Evolutionary conservation across 1,140 invertebrate species (phyloP).

Genomic region (Venustaconcha ellipsiformis): DNA sequence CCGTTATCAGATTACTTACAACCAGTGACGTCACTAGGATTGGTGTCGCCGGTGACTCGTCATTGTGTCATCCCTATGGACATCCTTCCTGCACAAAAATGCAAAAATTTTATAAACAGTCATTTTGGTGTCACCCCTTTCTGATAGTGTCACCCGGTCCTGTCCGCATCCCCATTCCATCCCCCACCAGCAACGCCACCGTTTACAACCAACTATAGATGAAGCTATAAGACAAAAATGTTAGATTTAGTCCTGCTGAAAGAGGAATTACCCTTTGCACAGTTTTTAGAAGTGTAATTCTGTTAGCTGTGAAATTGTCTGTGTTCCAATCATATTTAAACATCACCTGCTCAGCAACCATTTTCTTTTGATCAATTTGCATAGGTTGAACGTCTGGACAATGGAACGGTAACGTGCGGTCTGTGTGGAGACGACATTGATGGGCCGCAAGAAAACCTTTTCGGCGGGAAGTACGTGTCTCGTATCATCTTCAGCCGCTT

Average conservation of each 20-base stretch:
- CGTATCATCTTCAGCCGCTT: constrained; percentile 18
- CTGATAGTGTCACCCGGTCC: no score
- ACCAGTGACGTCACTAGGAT: no score
- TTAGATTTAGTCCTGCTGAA: neutral
- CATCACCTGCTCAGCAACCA: neutral
- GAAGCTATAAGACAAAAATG: neutral
- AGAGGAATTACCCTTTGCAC: neutral
- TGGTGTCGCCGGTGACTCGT: no score
- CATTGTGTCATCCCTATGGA: no score
- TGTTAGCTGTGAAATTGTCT: neutral
- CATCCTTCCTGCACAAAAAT: no score
- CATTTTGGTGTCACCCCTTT: no score
- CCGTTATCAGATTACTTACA: no score
- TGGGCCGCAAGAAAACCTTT: constrained; percentile 7
- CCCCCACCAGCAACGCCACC: neutral
- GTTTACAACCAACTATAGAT: neutral
- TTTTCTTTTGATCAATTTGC: neutral
- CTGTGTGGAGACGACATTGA: constrained; percentile 18
- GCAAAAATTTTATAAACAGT: no score
- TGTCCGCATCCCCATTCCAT: no score
- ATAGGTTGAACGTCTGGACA: constrained; percentile 6
- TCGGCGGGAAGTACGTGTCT: constrained; percentile 16
- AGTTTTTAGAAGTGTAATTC: neutral
- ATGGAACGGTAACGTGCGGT: constrained; percentile 22
- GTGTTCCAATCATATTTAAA: neutral